Evolutionary conservation across 2,888 invertebrate species (phyloP).

Genomic region (Holacanthella duospinosa): DNA sequence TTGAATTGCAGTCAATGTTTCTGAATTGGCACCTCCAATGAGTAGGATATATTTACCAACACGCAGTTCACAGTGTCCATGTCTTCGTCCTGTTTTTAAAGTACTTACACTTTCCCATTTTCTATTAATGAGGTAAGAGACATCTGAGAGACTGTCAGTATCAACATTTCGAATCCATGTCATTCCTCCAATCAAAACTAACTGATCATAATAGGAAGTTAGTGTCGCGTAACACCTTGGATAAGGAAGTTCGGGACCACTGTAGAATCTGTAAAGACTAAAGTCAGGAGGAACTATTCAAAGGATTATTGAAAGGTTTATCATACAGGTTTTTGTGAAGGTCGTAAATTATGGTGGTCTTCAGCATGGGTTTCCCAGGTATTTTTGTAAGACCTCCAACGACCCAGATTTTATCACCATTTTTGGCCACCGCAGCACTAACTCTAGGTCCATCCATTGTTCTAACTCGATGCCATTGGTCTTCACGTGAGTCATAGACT

Average conservation of each 20-base stretch:
- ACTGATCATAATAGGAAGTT: background rate
- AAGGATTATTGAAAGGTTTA: background rate
- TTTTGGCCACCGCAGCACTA: conserved; percentile 53
- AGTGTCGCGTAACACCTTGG: conserved; percentile 3
- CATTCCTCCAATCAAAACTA: conserved; percentile 7
- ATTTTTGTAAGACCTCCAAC: conserved; percentile 56
- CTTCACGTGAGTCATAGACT: conserved; percentile 49
- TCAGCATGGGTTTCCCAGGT: conserved; percentile 47
- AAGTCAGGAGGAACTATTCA: background rate
- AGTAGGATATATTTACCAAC: conserved; percentile 3
- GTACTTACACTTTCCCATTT: background rate
- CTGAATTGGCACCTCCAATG: conserved; percentile 3
- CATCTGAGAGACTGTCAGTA: background rate
- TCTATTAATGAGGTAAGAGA: background rate
- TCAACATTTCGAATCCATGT: background rate
- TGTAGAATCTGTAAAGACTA: background rate
- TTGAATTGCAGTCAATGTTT: background rate
- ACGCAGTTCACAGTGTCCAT: conserved; percentile 3
- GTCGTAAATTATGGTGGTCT: conserved; percentile 16
- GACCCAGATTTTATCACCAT: conserved; percentile 58
- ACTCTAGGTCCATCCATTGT: conserved; percentile 52
- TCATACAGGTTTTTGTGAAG: background rate
- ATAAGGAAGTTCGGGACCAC: background rate
- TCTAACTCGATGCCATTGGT: conserved; percentile 51
- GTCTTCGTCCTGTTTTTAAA: background rate